Evolutionary conservation across 2,888 invertebrate species (phyloP).

Genomic region (Gandaritis pyraliata): DNA sequence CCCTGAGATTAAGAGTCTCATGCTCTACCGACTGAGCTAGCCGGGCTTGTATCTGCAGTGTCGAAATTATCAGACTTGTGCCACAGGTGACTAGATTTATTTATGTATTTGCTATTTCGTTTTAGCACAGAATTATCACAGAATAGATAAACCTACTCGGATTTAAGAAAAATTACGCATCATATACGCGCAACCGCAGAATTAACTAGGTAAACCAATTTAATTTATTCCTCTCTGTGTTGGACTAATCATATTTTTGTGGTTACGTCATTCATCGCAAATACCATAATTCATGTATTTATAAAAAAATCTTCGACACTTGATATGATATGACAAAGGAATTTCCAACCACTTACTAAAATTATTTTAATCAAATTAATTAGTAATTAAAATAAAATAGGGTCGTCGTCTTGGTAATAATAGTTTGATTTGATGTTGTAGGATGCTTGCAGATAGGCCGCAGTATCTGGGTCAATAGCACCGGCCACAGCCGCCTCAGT

Average conservation of each 20-base stretch:
- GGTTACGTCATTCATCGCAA: too few species aligned
- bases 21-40: constrained; percentile 85
- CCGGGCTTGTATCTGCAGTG: constrained; percentile 62
- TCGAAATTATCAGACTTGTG: constrained; percentile 7
- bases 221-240: too few species aligned
- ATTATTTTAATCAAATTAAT: too few species aligned
- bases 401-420: constrained; percentile 1
- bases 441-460: constrained; percentile 51
- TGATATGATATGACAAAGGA: too few species aligned
- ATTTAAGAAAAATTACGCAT: too few species aligned
- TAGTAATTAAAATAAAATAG: neutral
- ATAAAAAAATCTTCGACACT: too few species aligned
- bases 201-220: too few species aligned
- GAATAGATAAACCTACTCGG: too few species aligned
- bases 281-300: too few species aligned
- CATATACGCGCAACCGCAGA: too few species aligned
- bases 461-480: constrained; percentile 69
- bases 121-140: neutral
- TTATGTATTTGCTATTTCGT: neutral
- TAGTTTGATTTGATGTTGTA: constrained; percentile 36
- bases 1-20: constrained; percentile 87
- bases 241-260: too few species aligned
- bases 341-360: too few species aligned
- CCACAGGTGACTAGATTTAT: neutral
- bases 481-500: constrained; percentile 52